Evolutionary conservation across 2,888 invertebrate genomes (phyloP).

Genomic region (Eristalis intricaria): DNA sequence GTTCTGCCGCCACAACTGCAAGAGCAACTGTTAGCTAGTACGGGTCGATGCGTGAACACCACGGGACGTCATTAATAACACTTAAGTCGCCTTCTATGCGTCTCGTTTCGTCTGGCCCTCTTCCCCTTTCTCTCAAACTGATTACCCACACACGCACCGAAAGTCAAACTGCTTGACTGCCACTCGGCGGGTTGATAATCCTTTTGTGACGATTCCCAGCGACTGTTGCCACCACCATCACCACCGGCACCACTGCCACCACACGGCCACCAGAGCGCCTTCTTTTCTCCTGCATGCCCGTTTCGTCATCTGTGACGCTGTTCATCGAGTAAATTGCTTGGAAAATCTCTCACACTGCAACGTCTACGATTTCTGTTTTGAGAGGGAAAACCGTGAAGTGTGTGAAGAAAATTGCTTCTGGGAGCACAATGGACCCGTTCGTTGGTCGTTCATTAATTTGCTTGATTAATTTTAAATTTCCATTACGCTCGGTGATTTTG

Average conservation of each 20-base stretch:
- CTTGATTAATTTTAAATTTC: conserved; percentile 52
- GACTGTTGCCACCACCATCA: conserved; percentile 1
- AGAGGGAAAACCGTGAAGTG: conserved; percentile 41
- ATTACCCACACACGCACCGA: conserved; percentile 48
- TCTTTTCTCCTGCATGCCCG: conserved; percentile 8
- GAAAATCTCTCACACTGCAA: conserved; percentile 54
- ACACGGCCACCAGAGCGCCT: not conserved
- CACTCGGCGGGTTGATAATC: conserved; percentile 58
- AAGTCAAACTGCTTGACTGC: conserved; percentile 32
- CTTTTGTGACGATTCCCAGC: conserved; percentile 61
- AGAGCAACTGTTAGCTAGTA: conserved; percentile 64
- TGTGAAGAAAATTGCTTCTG: conserved; percentile 28
- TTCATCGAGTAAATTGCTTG: conserved; percentile 63
- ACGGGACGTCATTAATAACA: conserved; percentile 72
- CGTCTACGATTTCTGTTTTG: conserved; percentile 42
- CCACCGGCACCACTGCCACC: not conserved
- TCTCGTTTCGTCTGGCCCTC: conserved; percentile 28
- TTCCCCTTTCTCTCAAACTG: conserved; percentile 11
- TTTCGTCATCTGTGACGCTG: conserved; percentile 12
- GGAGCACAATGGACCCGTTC: conserved; percentile 28
- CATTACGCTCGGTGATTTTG: conserved; percentile 36
- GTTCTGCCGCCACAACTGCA: conserved; percentile 58
- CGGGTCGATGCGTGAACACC: conserved; percentile 70
- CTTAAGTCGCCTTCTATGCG: conserved; percentile 69
- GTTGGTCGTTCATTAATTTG: conserved; percentile 23